Percentiles rank a stretch among this genome's conserved stretches.
These are phyloP conservation scores for Eupithecia exiguata DNA, from an alignment of 2,888 invertebrate genomes.

Conservation along the genomic window DNA sequence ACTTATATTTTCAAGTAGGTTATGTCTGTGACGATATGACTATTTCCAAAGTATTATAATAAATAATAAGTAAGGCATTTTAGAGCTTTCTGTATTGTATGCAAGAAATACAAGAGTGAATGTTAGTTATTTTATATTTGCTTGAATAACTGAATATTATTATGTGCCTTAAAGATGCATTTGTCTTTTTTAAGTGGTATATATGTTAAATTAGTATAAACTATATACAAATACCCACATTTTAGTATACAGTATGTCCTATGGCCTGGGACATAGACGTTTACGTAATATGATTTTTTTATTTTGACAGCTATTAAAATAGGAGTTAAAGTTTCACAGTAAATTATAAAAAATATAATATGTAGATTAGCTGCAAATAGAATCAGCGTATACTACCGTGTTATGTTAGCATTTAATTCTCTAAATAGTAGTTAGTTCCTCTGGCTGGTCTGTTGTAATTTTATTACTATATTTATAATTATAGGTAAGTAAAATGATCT, in stretches of 20 bases:
- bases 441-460: neutral
- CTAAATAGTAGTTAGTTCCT: neutral
- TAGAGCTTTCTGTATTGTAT: neutral
- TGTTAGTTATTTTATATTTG: neutral
- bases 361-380: neutral
- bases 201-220: neutral
- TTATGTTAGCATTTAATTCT: neutral
- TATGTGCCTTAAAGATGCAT: conserved; percentile 1
- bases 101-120: neutral
- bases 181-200: neutral
- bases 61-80: neutral
- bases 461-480: neutral
- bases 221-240: neutral
- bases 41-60: conserved; percentile 7
- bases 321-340: neutral
- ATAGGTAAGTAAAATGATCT: neutral
- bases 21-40: neutral
- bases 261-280: neutral
- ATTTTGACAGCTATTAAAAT: neutral
- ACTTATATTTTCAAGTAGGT: conserved; percentile 27
- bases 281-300: neutral
- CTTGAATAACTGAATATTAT: neutral
- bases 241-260: neutral
- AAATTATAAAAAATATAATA: neutral
- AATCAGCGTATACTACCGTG: neutral